Evolutionary conservation across 37 sponge, comb jelly and placozoan species (phyloP), one percentile per base, ranked within the genome.

Genomic region (Geodia barretti): DNA sequence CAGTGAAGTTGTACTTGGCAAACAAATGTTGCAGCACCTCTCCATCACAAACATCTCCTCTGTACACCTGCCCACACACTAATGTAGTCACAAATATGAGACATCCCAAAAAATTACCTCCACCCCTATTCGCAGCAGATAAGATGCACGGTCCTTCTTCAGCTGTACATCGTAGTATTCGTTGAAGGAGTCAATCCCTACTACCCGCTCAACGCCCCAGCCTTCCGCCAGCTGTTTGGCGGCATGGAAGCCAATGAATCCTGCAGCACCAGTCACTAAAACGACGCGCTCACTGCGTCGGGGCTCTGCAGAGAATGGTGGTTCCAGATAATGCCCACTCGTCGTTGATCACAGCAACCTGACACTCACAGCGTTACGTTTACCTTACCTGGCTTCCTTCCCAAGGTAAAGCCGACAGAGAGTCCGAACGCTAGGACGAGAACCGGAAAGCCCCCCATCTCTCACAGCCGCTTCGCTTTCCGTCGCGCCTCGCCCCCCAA

Each of bases 161-260:
- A 88, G 68, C 24, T 69, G 73, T 2, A 77, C 68, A 41, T 84
- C 85, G 42, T 88, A 92, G 62, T 76, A 80, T 3, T 75, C 64
- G 36, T 73, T 77, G 68, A 85, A 92, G 69, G 41, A 81, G 70
- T 92, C 93, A 7, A 92, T 17, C 14, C 83, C 93, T 7, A 92
- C 82, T 8, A 92, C 86, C 0, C 11, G 29, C 1, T 74, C 32
- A 21, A 23, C 33, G 0, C 25, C 33, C 64, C 72, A 66, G 24
- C 26, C 21, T 3, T 28, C 29, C 17, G 1, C 38, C 9, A 92
- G 83, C 19, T 41, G 75, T 28, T 30, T 66, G 37, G 73, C 24
- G 36, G 82, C 43, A 63, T 92, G 93, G 63, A 73, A 88, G 36
- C 93, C 93, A 68, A 92, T 92, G 70, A 92, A 92, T 3, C 93